phyloP scores from a whole-genome alignment of 2,888 invertebrate genomes.

The Clitarchus hookeri region DNA sequence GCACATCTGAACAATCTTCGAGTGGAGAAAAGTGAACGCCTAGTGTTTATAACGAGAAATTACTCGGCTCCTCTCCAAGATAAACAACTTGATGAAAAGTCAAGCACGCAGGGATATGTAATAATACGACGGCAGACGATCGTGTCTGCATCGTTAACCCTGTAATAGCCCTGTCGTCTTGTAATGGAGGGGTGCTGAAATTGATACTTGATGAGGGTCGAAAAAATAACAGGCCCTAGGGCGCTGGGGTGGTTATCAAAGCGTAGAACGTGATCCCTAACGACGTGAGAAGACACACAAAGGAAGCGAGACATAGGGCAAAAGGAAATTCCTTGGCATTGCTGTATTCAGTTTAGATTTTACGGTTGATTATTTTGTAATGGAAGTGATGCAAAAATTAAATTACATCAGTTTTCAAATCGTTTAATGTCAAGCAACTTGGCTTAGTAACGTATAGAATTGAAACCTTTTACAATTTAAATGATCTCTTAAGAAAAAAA shows the following conservation, averaged over 20 bases:
- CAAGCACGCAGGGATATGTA: background rate
- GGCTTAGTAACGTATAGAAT: no score
- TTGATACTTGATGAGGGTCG: conserved; percentile 9
- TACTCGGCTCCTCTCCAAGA: background rate
- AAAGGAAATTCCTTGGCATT: no score
- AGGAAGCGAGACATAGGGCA: background rate
- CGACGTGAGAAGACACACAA: background rate
- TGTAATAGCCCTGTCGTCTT: background rate
- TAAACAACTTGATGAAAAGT: background rate
- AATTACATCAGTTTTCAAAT: no score
- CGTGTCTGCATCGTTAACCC: background rate
- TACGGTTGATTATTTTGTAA: no score
- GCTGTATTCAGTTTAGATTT: no score
- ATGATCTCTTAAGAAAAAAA: no score
- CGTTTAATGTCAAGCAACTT: no score
- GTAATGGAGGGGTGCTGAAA: conserved; percentile 10
- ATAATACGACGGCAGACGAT: background rate
- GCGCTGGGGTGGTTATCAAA: background rate
- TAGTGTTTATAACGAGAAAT: background rate
- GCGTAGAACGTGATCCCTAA: background rate
- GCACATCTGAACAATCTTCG: background rate
- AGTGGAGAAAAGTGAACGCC: background rate
- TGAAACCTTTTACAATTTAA: no score
- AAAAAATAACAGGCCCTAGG: background rate
- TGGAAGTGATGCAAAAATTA: no score